Evolutionary conservation across 2,888 invertebrate genomes (phyloP).

Genomic region (Cryptophagus acutangulus): DNA sequence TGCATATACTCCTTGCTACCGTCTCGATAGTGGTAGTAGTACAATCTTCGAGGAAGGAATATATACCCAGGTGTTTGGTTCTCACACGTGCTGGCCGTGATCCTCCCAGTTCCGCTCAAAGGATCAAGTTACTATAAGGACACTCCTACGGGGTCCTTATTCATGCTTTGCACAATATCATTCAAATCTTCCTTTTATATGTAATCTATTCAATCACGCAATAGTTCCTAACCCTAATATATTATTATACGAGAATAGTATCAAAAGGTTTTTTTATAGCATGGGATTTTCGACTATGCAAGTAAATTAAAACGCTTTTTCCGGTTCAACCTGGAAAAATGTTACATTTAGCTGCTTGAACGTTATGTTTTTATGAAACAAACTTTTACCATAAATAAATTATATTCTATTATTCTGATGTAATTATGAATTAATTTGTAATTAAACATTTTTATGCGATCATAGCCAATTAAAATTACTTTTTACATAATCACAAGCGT

Average conservation of each 20-base stretch:
- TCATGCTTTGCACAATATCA: not conserved
- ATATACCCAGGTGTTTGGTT: conserved; percentile 45
- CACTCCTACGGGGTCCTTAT: conserved; percentile 35
- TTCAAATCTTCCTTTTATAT: conserved; percentile 26
- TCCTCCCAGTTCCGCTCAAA: conserved; percentile 48
- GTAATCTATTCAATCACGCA: not conserved
- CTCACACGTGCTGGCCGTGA: conserved; percentile 46
- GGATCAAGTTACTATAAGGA: conserved; percentile 44
- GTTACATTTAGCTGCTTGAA: too few species aligned
- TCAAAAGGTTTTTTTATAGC: conserved; percentile 31
- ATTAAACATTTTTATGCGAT: too few species aligned
- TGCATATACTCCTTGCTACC: conserved; percentile 23
- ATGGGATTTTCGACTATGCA: too few species aligned
- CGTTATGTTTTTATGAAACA: too few species aligned
- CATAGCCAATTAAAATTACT: too few species aligned
- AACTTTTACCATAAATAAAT: too few species aligned
- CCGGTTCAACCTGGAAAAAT: too few species aligned
- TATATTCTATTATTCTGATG: too few species aligned
- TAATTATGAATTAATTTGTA: too few species aligned
- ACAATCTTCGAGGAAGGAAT: conserved; percentile 3
- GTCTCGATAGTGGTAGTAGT: conserved; percentile 14
- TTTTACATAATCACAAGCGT: too few species aligned
- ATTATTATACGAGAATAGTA: conserved; percentile 23
- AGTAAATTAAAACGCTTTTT: conserved; percentile 30
- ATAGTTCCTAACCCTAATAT: too few species aligned